Evolutionary conservation across 2,888 invertebrate genomes (phyloP), one percentile per base, ranked within the genome.

Genomic region (Platycheirus rosarum): DNA sequence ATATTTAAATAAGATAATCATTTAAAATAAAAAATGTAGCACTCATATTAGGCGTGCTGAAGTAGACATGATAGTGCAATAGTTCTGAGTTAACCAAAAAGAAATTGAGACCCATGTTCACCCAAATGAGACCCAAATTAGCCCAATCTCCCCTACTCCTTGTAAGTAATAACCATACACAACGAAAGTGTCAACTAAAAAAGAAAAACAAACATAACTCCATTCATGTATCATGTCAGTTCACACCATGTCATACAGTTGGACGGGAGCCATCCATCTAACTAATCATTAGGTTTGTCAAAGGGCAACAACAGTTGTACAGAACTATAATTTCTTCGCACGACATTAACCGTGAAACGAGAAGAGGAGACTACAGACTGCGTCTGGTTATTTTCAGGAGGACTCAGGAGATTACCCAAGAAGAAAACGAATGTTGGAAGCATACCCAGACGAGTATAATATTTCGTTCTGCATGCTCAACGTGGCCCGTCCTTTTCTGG

Each of bases 241-340:
- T 78, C 73, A 78, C 78, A 73, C 63, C 73, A 55, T 78, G 84
- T 84, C 84, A 51, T 74, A 78, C 84, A 84, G 55, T 78, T 74
- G 84, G 78, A 51, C 57, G 78, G 57, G 51, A 84, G 46, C 69
- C 84, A 84, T 84, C 78, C 84, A 84, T 84, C 84, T 84, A 84
- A 84, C 84, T 84, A 84, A 84, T 84, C 84, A 84, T 78, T 78
- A 78, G 69, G 84, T 74, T 78, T 84, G 84, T 84, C 84, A 84
- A 74, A 73, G 78, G 84, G 74, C 84, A 65, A 51, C 51, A 63
- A 63, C 63, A 55, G 73, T 84, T 78, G 78, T 73, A 65, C 49
- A 73, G 70, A 76, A 60, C 70, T 71, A 65, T 40, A 76, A 63
- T 76, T 60, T 65, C 51, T 57, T 46, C 6, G 35, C 40, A 53